Percentiles rank a stretch among this genome's conserved stretches.
Conservation (phyloP, 2,888 invertebrate species). For the Disparrhopalites patrizii region DNA sequence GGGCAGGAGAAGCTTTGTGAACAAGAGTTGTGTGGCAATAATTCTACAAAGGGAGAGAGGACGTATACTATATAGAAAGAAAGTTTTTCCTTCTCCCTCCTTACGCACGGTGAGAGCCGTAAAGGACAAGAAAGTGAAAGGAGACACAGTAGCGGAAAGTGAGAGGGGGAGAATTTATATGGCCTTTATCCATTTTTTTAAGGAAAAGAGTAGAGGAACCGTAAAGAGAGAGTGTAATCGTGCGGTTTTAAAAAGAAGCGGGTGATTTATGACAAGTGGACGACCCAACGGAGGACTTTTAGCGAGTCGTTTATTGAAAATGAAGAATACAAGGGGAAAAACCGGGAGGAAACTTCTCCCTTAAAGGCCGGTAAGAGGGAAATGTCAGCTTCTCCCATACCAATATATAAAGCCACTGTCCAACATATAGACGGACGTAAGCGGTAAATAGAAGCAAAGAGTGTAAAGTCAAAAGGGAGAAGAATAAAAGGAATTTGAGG, state of each 20-base stretch:
- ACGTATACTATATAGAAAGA: neutral
- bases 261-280: constrained; percentile 24
- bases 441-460: too few relatives aligned
- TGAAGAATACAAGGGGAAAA: constrained; percentile 21
- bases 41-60: too few relatives aligned
- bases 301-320: constrained; percentile 24
- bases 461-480: too few relatives aligned
- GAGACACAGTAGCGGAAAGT: neutral
- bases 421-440: too few relatives aligned
- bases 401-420: too few relatives aligned
- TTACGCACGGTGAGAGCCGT: neutral
- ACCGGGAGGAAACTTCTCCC: neutral
- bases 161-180: constrained; percentile 3
- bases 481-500: too few relatives aligned
- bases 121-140: neutral
- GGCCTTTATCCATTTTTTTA: neutral
- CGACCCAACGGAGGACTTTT: constrained; percentile 16
- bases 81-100: neutral
- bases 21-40: too few relatives aligned
- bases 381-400: too few relatives aligned
- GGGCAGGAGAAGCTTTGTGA: too few relatives aligned
- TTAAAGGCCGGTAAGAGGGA: neutral
- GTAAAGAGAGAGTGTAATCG: constrained; percentile 17
- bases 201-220: neutral
- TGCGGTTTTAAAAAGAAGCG: constrained; percentile 21